A percentile compares a stretch with the other conserved stretches of the same genome.
These are phyloP conservation scores for Botrylloides violaceus DNA, from an alignment of 23 tunicate genomes.

Conservation along the genomic window DNA sequence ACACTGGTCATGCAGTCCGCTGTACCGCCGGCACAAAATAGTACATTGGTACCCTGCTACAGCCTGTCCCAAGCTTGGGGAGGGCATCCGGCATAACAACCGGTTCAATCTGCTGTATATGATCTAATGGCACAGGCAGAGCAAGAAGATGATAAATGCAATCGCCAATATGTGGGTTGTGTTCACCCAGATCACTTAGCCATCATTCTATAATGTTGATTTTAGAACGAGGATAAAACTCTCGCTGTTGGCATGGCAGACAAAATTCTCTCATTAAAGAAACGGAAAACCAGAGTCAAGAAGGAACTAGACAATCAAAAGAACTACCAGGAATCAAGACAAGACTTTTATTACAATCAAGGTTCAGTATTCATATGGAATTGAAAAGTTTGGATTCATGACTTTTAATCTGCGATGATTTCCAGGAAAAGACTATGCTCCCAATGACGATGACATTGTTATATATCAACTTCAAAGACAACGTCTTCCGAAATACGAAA, in stretches of 20 bases:
- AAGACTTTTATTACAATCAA: too few species aligned
- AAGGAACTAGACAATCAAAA: conserved; percentile 7
- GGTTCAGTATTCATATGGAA: too few species aligned
- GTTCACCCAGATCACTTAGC: background rate
- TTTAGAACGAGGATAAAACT: conserved; percentile 55
- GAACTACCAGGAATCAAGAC: too few species aligned
- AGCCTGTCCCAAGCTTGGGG: too few species aligned
- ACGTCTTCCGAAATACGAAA: conserved; percentile 53
- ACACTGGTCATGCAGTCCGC: too few species aligned
- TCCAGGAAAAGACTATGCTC: conserved; percentile 43
- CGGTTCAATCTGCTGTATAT: too few species aligned
- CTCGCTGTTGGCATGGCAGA: conserved; percentile 88
- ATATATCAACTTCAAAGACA: conserved; percentile 32
- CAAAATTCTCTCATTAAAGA: conserved; percentile 58
- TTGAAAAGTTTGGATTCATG: too few species aligned
- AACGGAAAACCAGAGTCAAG: conserved; percentile 31
- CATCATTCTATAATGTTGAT: background rate
- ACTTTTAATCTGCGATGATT: background rate
- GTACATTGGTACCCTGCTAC: too few species aligned
- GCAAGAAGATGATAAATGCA: background rate
- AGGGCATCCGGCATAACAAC: too few species aligned
- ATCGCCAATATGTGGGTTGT: background rate
- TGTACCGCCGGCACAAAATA: too few species aligned
- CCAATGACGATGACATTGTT: conserved; percentile 50
- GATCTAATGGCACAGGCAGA: too few species aligned